phyloP scores from a whole-genome alignment of 2,113 vertebrate species.

The Bungarus multicinctus region DNA sequence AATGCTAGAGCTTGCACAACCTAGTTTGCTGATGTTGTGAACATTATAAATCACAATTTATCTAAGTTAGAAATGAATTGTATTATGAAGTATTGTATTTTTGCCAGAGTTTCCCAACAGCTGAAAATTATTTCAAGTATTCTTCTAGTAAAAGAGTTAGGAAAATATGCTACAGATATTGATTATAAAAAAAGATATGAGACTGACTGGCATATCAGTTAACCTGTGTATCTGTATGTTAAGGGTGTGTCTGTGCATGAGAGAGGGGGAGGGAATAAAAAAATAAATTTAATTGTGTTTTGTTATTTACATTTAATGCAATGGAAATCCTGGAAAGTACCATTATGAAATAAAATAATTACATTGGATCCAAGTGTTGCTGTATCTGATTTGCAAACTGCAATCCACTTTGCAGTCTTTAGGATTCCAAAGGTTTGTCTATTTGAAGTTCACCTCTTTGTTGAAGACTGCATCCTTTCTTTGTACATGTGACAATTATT shows the following conservation, averaged over 20 bases:
- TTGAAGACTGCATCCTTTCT: too few species aligned
- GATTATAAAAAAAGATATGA: background rate
- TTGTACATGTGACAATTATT: too few species aligned
- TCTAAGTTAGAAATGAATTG: background rate
- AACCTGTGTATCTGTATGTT: background rate
- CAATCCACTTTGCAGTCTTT: too few species aligned
- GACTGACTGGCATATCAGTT: background rate
- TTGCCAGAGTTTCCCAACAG: background rate
- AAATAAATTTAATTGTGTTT: background rate
- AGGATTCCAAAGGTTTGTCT: too few species aligned
- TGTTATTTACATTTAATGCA: background rate
- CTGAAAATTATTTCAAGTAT: background rate
- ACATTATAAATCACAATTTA: background rate
- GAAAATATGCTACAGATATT: background rate
- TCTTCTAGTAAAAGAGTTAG: background rate
- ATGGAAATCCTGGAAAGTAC: background rate
- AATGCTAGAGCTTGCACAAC: background rate
- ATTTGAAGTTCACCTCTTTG: too few species aligned
- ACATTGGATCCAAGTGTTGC: too few species aligned
- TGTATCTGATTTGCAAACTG: too few species aligned
- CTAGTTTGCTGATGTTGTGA: background rate
- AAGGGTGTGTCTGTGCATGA: background rate
- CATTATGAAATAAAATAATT: too few species aligned
- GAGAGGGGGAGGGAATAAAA: background rate
- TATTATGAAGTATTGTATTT: background rate